Conservation (phyloP, 2,113 vertebrate genomes). For the Cyanistes caeruleus region DNA sequence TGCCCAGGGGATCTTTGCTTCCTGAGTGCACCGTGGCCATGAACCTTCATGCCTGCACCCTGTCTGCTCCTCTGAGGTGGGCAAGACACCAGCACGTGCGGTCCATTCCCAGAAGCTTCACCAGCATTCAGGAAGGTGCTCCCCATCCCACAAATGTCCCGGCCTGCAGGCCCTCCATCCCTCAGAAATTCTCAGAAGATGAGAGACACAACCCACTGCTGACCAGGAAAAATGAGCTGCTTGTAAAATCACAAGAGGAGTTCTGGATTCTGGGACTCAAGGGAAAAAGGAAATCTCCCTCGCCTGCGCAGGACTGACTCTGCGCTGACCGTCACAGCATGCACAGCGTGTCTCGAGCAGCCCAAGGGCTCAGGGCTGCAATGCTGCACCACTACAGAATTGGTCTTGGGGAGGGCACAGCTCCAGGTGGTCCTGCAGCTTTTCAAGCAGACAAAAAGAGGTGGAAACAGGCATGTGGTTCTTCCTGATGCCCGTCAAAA, state of each 20-base stretch:
- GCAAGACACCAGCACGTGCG: accelerated
- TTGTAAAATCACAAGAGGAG: background rate
- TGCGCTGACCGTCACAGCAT: accelerated
- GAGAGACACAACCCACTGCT: background rate
- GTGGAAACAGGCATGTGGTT: background rate
- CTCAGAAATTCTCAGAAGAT: background rate
- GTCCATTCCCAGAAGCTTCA: background rate
- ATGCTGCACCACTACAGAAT: background rate
- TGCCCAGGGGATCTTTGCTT: background rate
- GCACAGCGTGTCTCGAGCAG: accelerated
- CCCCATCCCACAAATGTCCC: background rate
- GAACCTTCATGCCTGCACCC: background rate
- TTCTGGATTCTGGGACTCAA: background rate
- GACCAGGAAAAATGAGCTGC: background rate
- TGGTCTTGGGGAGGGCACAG: background rate
- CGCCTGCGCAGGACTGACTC: accelerated
- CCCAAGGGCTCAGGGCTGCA: background rate
- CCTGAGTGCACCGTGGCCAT: accelerated
- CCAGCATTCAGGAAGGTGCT: background rate
- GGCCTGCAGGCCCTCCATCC: background rate
- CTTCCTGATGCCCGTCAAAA: background rate
- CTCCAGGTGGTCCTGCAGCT: background rate
- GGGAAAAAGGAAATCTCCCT: background rate
- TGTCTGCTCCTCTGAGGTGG: background rate
- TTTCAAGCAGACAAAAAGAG: background rate